phyloP scores from a whole-genome alignment of 2,113 vertebrate species.

The Pomatorhinus ruficollis region DNA sequence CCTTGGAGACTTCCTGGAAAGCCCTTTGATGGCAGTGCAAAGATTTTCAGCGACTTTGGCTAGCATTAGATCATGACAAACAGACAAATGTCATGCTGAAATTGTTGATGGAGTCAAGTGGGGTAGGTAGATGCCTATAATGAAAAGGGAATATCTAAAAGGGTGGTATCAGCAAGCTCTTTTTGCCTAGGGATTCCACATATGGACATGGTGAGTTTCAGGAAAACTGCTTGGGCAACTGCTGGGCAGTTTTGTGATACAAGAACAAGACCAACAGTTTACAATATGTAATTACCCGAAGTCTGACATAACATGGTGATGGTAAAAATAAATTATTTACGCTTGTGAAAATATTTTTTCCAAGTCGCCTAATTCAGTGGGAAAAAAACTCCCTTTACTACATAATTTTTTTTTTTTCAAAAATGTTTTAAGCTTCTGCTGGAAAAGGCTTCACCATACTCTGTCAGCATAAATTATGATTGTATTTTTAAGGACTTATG shows the following conservation, averaged over 20 bases:
- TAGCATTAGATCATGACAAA: background rate
- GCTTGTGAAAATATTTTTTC: background rate
- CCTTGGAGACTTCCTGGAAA: background rate
- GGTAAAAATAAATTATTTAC: background rate
- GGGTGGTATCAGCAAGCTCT: background rate
- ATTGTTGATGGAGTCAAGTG: background rate
- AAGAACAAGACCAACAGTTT: background rate
- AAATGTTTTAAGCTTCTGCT: background rate
- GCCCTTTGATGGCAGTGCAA: background rate
- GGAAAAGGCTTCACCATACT: background rate
- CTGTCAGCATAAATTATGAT: background rate
- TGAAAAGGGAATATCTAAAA: background rate
- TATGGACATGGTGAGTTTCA: background rate
- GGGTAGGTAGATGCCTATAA: background rate
- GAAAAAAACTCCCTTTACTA: accelerated
- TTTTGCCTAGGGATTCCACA: background rate
- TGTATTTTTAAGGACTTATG: background rate
- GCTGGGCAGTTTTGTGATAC: background rate
- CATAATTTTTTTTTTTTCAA: background rate
- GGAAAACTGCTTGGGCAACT: background rate
- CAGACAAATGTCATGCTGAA: background rate
- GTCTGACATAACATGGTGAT: background rate
- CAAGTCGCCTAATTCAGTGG: background rate
- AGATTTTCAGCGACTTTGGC: background rate
- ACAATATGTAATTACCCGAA: background rate